A percentile compares a stretch with the other conserved stretches of the same genome.
phyloP scores from a whole-genome alignment of 2,797 vertebrate species.

The Mormyrus proboscirostris region DNA sequence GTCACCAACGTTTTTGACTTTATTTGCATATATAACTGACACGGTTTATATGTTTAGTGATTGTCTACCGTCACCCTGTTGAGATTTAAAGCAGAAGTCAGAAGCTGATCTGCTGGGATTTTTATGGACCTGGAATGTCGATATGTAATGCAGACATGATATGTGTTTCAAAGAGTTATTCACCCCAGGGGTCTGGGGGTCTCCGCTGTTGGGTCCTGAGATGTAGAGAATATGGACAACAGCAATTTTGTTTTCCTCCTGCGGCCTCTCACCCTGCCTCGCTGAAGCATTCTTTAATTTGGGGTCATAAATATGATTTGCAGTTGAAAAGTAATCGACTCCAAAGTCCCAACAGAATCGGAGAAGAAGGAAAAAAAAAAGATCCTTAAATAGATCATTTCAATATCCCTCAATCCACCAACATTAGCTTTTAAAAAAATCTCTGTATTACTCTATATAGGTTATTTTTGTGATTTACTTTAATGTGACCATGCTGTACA shows the following conservation, averaged over 20 bases:
- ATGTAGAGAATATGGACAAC: conserved; percentile 7
- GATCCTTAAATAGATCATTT: neutral
- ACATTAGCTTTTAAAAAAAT: neutral
- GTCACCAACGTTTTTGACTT: conserved; percentile 22
- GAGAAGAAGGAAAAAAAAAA: neutral
- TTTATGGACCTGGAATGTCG: conserved; percentile 32
- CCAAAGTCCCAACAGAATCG: neutral
- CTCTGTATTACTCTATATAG: neutral
- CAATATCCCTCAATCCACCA: neutral
- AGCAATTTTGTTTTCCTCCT: neutral
- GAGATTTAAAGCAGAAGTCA: neutral
- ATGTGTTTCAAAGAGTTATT: conserved; percentile 16
- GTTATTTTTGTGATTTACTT: neutral
- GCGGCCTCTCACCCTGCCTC: neutral
- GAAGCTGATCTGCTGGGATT: neutral
- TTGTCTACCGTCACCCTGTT: conserved; percentile 4
- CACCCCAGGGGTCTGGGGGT: neutral
- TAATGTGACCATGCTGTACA: neutral
- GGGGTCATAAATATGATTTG: conserved; percentile 33
- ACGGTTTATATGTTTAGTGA: conserved; percentile 16
- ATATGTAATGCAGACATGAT: conserved; percentile 23
- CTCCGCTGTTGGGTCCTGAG: neutral
- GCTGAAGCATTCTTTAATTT: conserved; percentile 15
- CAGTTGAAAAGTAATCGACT: conserved; percentile 15
- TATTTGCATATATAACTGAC: conserved; percentile 23